Percentiles rank a stretch among this genome's conserved stretches.
Evolutionary conservation across 1,140 invertebrate species (phyloP).

Genomic region (Drosophila nebulosa): DNA sequence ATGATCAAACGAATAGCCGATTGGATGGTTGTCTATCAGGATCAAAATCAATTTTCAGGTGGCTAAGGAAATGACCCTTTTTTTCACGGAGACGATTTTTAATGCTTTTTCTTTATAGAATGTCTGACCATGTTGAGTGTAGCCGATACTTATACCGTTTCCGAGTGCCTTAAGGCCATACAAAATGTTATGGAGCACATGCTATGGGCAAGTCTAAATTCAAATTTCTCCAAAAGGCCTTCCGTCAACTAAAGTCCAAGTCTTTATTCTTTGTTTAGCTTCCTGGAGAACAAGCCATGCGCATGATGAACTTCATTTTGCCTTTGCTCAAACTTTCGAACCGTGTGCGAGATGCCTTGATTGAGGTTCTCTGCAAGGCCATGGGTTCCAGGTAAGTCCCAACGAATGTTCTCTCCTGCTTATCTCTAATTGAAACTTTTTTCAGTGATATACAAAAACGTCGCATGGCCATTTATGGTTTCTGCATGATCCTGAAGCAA

Average conservation of each 20-base stretch:
- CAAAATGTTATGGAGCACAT: conserved; percentile 74
- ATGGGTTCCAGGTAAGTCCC: conserved; percentile 56
- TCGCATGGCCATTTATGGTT: conserved; percentile 76
- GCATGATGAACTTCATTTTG: conserved; percentile 80
- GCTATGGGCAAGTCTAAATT: conserved; percentile 58
- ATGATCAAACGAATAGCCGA: conserved; percentile 66
- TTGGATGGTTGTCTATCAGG: conserved; percentile 77
- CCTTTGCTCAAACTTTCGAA: conserved; percentile 69
- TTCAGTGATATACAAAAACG: conserved; percentile 57
- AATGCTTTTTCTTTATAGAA: conserved; percentile 30
- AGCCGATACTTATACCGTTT: conserved; percentile 75
- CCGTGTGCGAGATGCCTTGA: conserved; percentile 68
- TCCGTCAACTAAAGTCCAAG: not conserved
- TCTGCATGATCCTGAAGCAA: conserved; percentile 78
- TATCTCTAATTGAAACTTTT: not conserved
- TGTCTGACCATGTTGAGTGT: conserved; percentile 71
- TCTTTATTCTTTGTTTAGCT: conserved; percentile 31
- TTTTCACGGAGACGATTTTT: not conserved
- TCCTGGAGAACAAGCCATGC: conserved; percentile 76
- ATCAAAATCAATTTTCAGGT: conserved; percentile 73
- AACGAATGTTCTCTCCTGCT: not conserved
- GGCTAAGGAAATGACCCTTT: not conserved
- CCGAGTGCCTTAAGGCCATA: conserved; percentile 66
- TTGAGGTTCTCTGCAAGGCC: conserved; percentile 72
- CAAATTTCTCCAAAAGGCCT: too few species aligned